A percentile compares a stretch with the other conserved stretches of the same genome.
These are phyloP conservation scores for Polyodon spathula DNA, from an alignment of 2,113 vertebrate species.

Conservation along the genomic window DNA sequence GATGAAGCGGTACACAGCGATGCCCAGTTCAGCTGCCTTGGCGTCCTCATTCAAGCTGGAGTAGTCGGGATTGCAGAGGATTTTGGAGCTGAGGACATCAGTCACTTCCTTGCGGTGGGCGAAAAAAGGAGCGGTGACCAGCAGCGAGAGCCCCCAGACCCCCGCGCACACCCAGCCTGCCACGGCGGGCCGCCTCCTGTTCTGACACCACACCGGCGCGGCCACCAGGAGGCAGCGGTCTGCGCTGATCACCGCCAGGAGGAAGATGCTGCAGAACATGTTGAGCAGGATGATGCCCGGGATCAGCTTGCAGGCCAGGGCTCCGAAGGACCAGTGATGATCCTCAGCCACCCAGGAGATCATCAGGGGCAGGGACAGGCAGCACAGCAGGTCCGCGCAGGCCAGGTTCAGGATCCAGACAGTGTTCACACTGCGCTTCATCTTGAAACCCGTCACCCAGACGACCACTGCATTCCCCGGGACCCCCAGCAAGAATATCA, in stretches of 20 bases:
- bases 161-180: constrained; percentile 27
- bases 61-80: constrained; percentile 32
- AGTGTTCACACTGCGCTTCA: constrained; percentile 51
- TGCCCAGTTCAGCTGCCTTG: rapidly evolving
- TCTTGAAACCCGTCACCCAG: constrained; percentile 60
- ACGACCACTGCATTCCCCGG: constrained; percentile 67
- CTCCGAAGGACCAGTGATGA: constrained; percentile 63
- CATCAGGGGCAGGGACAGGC: constrained; percentile 63
- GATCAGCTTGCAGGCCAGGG: constrained; percentile 54
- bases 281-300: constrained; percentile 54
- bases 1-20: constrained; percentile 34
- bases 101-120: constrained; percentile 16
- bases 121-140: constrained; percentile 57
- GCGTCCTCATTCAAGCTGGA: rapidly evolving
- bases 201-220: constrained; percentile 58
- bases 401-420: constrained; percentile 78
- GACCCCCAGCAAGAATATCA: constrained; percentile 64
- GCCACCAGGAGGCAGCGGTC: constrained; percentile 66
- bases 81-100: rapidly evolving
- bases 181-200: constrained; percentile 8
- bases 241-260: constrained; percentile 62
- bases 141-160: constrained; percentile 51
- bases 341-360: constrained; percentile 43
- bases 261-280: constrained; percentile 75
- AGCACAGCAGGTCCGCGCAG: constrained; percentile 70